Evolutionary conservation across 2,888 invertebrate genomes (phyloP).

Genomic region (Plebejus melissa): DNA sequence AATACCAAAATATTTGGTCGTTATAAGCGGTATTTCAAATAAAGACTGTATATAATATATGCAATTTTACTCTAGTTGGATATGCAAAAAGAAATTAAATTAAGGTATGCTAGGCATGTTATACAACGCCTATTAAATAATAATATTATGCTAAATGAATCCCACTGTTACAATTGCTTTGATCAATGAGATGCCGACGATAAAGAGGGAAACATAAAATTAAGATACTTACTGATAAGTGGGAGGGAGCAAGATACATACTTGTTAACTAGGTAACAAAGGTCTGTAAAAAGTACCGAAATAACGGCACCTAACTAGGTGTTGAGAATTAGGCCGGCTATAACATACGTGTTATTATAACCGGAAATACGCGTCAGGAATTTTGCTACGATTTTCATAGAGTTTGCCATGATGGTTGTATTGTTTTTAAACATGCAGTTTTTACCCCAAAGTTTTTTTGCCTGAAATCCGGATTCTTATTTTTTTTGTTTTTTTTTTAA

Average conservation of each 20-base stretch:
- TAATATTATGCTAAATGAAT: not conserved
- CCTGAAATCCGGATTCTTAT: too few species aligned
- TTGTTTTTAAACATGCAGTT: too few species aligned
- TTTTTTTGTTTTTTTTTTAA: too few species aligned
- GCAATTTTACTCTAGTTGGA: too few species aligned
- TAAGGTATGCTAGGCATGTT: not conserved
- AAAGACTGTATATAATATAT: too few species aligned
- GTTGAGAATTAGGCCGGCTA: conserved; percentile 3
- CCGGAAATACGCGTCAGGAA: not conserved
- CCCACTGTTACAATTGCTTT: not conserved
- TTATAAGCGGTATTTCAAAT: not conserved
- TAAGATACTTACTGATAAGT: not conserved
- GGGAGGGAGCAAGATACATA: not conserved
- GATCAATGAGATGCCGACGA: conserved; percentile 12
- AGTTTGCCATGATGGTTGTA: not conserved
- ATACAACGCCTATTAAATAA: not conserved
- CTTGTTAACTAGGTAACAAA: conserved; percentile 17
- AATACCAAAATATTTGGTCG: not conserved
- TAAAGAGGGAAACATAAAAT: not conserved
- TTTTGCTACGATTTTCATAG: not conserved
- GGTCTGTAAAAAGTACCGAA: conserved; percentile 18
- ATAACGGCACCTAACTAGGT: conserved; percentile 23
- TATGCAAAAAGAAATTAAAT: not conserved
- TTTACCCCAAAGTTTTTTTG: too few species aligned
- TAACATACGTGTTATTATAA: not conserved